phyloP scores from a whole-genome alignment of 2,888 invertebrate species.

The Erebia aethiops region DNA sequence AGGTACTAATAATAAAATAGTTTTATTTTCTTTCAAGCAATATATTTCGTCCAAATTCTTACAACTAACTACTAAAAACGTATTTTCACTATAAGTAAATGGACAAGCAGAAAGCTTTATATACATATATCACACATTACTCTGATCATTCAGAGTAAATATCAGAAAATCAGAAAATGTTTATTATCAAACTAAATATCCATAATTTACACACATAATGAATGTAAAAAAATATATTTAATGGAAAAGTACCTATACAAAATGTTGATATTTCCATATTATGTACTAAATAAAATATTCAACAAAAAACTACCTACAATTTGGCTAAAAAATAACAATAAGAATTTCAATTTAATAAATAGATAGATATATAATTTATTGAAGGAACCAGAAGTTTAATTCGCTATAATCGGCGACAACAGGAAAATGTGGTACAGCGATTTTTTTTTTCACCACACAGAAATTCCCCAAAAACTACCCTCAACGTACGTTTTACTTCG shows the following conservation, averaged over 20 bases:
- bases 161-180: neutral
- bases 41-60: slow-evolving; percentile 44
- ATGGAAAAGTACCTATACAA: slow-evolving; percentile 4
- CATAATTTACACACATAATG: slow-evolving; percentile 3
- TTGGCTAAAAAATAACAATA: neutral
- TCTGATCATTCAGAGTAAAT: slow-evolving; percentile 40
- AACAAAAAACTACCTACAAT: neutral
- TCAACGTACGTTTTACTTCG: too few species aligned
- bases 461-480: too few species aligned
- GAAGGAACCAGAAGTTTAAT: too few species aligned
- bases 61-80: slow-evolving; percentile 33
- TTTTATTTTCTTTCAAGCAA: slow-evolving; percentile 25
- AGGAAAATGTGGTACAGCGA: too few species aligned
- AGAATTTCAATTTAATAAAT: neutral
- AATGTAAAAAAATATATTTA: slow-evolving; percentile 10
- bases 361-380: neutral
- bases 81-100: slow-evolving; percentile 28
- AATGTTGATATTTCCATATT: neutral
- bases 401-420: too few species aligned
- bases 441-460: too few species aligned
- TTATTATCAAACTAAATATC: neutral
- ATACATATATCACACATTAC: slow-evolving; percentile 42
- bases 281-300: neutral
- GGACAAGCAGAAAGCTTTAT: slow-evolving; percentile 36
- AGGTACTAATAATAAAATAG: too few species aligned